These are phyloP conservation scores for Criorhina ranunculi DNA, from an alignment of 2,888 invertebrate genomes.

Conservation along the genomic window DNA sequence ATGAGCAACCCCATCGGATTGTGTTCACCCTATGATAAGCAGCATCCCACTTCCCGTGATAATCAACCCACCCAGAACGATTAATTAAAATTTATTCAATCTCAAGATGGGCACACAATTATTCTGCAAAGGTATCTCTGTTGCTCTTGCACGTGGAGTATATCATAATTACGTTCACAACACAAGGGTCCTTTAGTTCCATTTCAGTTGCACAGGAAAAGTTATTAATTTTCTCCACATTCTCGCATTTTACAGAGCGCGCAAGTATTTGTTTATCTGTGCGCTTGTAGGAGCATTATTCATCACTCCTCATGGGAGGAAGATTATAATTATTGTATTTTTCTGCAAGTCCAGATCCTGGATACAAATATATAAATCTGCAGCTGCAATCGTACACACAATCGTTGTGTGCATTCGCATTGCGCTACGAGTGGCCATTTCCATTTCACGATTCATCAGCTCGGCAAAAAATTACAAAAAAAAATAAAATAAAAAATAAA, in stretches of 20 bases:
- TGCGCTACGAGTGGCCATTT: slow-evolving; percentile 59
- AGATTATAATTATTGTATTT: slow-evolving; percentile 41
- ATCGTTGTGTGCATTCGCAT: slow-evolving; percentile 21
- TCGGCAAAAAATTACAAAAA: background rate
- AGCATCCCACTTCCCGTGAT: background rate
- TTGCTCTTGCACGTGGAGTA: slow-evolving; percentile 28
- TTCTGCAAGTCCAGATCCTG: slow-evolving; percentile 15
- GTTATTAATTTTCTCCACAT: slow-evolving; percentile 62
- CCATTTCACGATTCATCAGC: slow-evolving; percentile 37
- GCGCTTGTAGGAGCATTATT: slow-evolving; percentile 25
- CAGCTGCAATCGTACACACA: slow-evolving; percentile 7
- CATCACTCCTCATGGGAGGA: slow-evolving; percentile 52
- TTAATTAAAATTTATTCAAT: slow-evolving; percentile 73
- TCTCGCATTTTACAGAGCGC: background rate
- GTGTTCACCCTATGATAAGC: slow-evolving; percentile 2
- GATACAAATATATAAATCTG: slow-evolving; percentile 43
- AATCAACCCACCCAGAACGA: background rate
- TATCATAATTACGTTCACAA: slow-evolving; percentile 53
- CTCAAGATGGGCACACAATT: slow-evolving; percentile 60
- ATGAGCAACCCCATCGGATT: background rate
- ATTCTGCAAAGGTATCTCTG: slow-evolving; percentile 16
- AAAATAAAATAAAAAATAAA: background rate
- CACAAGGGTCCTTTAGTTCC: slow-evolving; percentile 65
- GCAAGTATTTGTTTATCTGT: background rate
- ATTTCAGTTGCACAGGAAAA: slow-evolving; percentile 56